These are phyloP conservation scores for Marmota flaviventris DNA, from an alignment of 2,113 vertebrate species.

Conservation along the genomic window DNA sequence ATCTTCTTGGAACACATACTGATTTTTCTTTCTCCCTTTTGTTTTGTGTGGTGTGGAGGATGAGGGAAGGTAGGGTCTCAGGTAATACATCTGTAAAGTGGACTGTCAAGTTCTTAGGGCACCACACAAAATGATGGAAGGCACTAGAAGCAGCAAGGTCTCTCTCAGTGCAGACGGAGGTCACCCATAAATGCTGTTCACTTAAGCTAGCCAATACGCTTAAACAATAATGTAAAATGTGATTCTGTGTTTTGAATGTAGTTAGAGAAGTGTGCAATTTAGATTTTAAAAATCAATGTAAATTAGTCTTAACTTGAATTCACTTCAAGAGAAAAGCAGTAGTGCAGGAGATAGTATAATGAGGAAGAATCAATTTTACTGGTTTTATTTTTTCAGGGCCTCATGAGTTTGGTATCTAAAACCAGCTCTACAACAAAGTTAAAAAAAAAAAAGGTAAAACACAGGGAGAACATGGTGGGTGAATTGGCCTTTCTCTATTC, in stretches of 20 bases:
- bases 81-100: neutral
- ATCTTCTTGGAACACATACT: neutral
- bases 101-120: neutral
- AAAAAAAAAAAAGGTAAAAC: slow-evolving; percentile 54
- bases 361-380: slow-evolving; percentile 81
- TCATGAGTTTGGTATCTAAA: slow-evolving; percentile 71
- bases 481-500: neutral
- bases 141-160: slow-evolving; percentile 28
- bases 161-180: neutral
- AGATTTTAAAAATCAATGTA: slow-evolving; percentile 77
- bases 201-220: slow-evolving; percentile 46
- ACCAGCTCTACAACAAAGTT: slow-evolving; percentile 44
- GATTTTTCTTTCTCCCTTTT: neutral
- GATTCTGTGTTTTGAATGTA: slow-evolving; percentile 64
- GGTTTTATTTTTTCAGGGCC: slow-evolving; percentile 62
- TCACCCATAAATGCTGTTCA: slow-evolving; percentile 8
- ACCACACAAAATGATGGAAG: neutral
- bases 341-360: slow-evolving; percentile 71
- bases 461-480: neutral
- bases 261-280: slow-evolving; percentile 69
- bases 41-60: neutral
- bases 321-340: slow-evolving; percentile 76
- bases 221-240: slow-evolving; percentile 57
- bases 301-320: slow-evolving; percentile 83
- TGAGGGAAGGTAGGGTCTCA: neutral